Conservation (phyloP, 1,140 invertebrate genomes). For the Drosophila neocordata region DNA sequence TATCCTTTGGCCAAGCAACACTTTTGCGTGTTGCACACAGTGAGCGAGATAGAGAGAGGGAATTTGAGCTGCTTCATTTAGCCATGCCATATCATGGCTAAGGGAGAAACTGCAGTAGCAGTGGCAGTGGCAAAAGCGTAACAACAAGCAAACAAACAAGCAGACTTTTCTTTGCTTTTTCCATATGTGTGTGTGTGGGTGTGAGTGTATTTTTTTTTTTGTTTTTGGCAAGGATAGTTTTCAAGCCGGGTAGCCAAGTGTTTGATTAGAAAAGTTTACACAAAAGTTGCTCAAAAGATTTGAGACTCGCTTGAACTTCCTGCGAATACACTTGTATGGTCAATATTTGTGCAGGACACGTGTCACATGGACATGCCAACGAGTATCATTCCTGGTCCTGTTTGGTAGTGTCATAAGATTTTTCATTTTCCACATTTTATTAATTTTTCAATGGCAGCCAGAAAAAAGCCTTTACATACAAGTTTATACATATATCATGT, state of each 20-base stretch:
- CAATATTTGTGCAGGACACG: constrained; percentile 49
- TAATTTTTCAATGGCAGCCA: constrained; percentile 11
- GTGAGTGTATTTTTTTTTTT: too few species aligned
- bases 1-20: constrained; percentile 46
- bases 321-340: constrained; percentile 19
- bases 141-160: constrained; percentile 71
- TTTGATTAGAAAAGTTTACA: constrained; percentile 75
- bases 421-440: constrained; percentile 11
- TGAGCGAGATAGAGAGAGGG: constrained; percentile 36
- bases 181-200: background rate
- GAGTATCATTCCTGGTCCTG: constrained; percentile 14
- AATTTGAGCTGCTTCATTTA: constrained; percentile 74
- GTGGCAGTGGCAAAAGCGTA: constrained; percentile 18
- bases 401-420: constrained; percentile 18
- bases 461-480: background rate
- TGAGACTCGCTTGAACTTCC: constrained; percentile 19
- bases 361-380: constrained; percentile 16
- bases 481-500: constrained; percentile 20
- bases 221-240: constrained; percentile 26
- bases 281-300: constrained; percentile 60
- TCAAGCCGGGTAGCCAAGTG: constrained; percentile 51
- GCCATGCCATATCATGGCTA: background rate
- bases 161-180: constrained; percentile 45
- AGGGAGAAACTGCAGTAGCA: background rate
- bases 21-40: constrained; percentile 22